Percentiles rank a stretch among this genome's conserved stretches.
phyloP scores from a whole-genome alignment of 2,888 invertebrate species.

The Andrena hattorfiana region DNA sequence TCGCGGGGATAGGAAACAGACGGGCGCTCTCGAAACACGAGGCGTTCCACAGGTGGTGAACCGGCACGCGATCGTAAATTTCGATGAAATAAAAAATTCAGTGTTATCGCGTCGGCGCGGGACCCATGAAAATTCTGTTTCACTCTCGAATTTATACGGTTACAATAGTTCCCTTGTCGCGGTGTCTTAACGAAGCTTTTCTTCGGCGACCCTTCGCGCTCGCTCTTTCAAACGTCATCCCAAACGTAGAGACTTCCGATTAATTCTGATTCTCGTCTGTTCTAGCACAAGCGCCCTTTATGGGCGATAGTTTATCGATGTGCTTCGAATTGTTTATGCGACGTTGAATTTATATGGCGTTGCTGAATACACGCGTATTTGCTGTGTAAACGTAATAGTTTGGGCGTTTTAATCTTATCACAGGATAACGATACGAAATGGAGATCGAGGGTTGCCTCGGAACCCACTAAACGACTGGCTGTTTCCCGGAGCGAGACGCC shows the following conservation, averaged over 20 bases:
- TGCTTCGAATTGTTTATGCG: no score
- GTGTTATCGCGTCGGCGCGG: constrained; percentile 18
- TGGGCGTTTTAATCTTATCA: no score
- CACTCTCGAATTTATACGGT: neutral
- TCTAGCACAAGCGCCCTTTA: no score
- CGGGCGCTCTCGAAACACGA: constrained; percentile 23
- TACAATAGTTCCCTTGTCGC: neutral
- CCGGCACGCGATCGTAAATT: constrained; percentile 46
- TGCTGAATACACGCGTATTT: no score
- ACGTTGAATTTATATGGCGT: no score
- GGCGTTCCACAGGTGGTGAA: constrained; percentile 56
- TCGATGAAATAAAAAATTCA: constrained; percentile 43
- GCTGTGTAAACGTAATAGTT: no score
- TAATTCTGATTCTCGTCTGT: no score
- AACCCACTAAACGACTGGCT: neutral
- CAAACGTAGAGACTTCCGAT: no score
- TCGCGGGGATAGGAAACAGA: neutral
- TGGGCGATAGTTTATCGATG: no score
- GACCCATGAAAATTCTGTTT: constrained; percentile 44
- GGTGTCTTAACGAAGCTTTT: no score
- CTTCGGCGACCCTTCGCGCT: no score
- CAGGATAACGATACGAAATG: neutral
- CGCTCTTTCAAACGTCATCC: no score
- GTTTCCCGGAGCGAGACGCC: neutral
- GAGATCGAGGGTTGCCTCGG: neutral